phyloP scores from a whole-genome alignment of 1,140 invertebrate genomes.

The Samia ricini region DNA sequence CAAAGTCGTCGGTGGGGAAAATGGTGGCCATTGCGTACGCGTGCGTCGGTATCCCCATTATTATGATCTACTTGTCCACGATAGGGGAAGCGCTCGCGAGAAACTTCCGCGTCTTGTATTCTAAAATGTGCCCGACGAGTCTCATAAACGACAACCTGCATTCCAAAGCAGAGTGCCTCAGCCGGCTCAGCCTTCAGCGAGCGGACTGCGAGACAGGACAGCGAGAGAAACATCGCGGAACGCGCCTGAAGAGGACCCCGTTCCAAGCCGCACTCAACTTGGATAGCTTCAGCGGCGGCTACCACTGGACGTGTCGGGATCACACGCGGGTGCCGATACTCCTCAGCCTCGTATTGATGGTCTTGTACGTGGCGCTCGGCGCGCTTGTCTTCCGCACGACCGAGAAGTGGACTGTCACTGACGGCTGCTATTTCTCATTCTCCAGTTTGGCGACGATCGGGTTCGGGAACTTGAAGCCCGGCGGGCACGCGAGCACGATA shows the following conservation, averaged over 20 bases:
- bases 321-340: slow-evolving; percentile 88
- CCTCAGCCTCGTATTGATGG: slow-evolving; percentile 92
- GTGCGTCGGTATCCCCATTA: slow-evolving; percentile 92
- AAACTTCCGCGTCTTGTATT: slow-evolving; percentile 72
- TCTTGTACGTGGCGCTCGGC: slow-evolving; percentile 94
- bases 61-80: slow-evolving; percentile 84
- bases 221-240: slow-evolving; percentile 32
- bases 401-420: slow-evolving; percentile 93
- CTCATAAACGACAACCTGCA: slow-evolving; percentile 53
- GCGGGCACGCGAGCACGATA: slow-evolving; percentile 82
- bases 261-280: slow-evolving; percentile 66
- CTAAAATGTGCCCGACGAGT: slow-evolving; percentile 55
- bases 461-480: slow-evolving; percentile 91
- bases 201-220: slow-evolving; percentile 35
- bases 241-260: slow-evolving; percentile 48
- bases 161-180: slow-evolving; percentile 48
- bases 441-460: slow-evolving; percentile 94
- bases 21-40: slow-evolving; percentile 94
- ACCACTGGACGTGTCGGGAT: slow-evolving; percentile 74
- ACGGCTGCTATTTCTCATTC: slow-evolving; percentile 97
- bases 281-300: slow-evolving; percentile 55
- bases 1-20: slow-evolving; percentile 88
- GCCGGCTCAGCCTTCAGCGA: slow-evolving; percentile 25
- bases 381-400: slow-evolving; percentile 93
- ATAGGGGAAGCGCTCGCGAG: slow-evolving; percentile 85